A percentile compares a stretch with the other conserved stretches of the same genome.
These are phyloP conservation scores for Poecilia velifera DNA, from an alignment of 2,797 vertebrate genomes.

Conservation along the genomic window DNA sequence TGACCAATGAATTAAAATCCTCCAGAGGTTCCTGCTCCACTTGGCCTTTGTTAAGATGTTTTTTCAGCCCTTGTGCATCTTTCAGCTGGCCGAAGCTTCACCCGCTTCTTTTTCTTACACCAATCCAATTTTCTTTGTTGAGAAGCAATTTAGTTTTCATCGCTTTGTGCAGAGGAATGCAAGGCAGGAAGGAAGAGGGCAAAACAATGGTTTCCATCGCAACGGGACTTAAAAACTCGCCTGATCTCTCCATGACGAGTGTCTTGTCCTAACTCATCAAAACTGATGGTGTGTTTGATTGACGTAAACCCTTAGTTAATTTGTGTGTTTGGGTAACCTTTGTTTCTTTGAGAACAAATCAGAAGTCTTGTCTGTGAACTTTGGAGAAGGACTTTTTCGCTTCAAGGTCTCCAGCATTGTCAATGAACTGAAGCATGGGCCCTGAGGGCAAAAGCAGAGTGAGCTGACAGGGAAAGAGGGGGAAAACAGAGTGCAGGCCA, in stretches of 20 bases:
- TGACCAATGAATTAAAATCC: conserved; percentile 65
- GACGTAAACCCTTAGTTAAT: conserved; percentile 41
- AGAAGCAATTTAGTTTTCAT: conserved; percentile 84
- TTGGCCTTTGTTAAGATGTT: conserved; percentile 50
- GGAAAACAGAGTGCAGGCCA: conserved; percentile 69
- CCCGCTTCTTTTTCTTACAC: conserved; percentile 72
- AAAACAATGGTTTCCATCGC: conserved; percentile 82
- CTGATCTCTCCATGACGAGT: conserved; percentile 25
- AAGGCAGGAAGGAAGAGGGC: conserved; percentile 80
- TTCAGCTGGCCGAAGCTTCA: conserved; percentile 68
- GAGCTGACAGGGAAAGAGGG: conserved; percentile 63
- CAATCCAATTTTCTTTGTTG: conserved; percentile 77
- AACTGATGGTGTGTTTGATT: conserved; percentile 49
- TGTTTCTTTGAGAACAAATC: conserved; percentile 45
- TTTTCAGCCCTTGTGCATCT: conserved; percentile 68
- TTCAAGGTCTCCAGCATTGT: conserved; percentile 56
- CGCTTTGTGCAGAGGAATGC: conserved; percentile 81
- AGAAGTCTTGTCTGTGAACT: conserved; percentile 49
- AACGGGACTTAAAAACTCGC: conserved; percentile 56
- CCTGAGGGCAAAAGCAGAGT: conserved; percentile 73
- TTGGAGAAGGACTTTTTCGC: conserved; percentile 49
- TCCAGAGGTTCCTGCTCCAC: conserved; percentile 29
- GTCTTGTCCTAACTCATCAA: conserved; percentile 35
- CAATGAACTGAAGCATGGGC: conserved; percentile 60
- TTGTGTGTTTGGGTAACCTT: conserved; percentile 54